Percentiles rank a stretch among this genome's conserved stretches.
These are phyloP conservation scores for Tachysurus fulvidraco DNA, from an alignment of 2,113 vertebrate genomes.

Conservation along the genomic window DNA sequence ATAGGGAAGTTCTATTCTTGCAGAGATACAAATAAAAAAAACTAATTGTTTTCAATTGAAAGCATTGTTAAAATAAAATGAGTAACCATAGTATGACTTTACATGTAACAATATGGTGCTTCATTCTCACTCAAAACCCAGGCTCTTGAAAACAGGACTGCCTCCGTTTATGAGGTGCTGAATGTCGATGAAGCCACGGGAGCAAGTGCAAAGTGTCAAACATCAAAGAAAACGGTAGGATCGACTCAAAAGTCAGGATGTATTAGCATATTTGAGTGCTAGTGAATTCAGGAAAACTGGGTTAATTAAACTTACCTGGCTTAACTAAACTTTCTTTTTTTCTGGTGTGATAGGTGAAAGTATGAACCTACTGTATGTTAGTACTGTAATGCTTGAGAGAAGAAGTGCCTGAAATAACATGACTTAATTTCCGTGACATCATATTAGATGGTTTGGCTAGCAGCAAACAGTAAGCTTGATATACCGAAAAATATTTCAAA, in stretches of 20 bases:
- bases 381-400: background rate
- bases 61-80: background rate
- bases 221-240: slow-evolving; percentile 45
- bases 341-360: background rate
- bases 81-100: background rate
- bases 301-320: background rate
- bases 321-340: too few species aligned
- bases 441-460: too few species aligned
- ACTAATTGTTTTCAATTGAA: background rate
- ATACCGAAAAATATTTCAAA: background rate
- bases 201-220: slow-evolving; percentile 33
- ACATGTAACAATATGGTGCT: background rate
- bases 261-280: background rate
- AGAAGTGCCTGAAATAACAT: background rate
- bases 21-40: background rate
- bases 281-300: background rate
- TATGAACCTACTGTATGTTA: background rate
- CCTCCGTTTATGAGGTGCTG: slow-evolving; percentile 71
- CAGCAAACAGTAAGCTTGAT: background rate
- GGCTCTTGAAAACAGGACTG: slow-evolving; percentile 61
- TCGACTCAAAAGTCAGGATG: background rate
- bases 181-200: slow-evolving; percentile 24
- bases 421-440: background rate
- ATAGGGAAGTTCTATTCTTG: background rate
- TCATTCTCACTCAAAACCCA: slow-evolving; percentile 45